Evolutionary conservation across 2,888 invertebrate species (phyloP), one percentile per base, ranked within the genome.

Genomic region (Sinelater perroti): DNA sequence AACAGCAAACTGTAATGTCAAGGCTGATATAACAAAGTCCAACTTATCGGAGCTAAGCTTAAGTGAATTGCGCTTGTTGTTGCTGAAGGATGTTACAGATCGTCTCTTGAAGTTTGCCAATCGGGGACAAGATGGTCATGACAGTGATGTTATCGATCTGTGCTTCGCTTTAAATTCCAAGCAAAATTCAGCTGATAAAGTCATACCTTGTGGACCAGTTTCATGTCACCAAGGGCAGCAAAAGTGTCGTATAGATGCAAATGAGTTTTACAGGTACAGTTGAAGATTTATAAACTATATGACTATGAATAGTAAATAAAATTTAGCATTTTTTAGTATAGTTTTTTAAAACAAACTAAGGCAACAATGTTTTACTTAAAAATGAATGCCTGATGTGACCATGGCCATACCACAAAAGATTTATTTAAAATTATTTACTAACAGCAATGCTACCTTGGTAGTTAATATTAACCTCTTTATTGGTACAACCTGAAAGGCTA

Each of bases 141-240:
- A n/a, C n/a, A n/a, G n/a, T 24, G 69, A 75, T 68, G 77, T 76
- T 65, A 57, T 78, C 11, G 67, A 59, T 13, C 56, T 72, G 51
- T 59, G 74, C 36, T 72, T 79, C 30, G 76, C 77, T 1, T 70
- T 72, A 40, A 85, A 81, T 64, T 83, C 82, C 7, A 64, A 76
- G 49, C 74, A 76, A 13, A 70, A 63, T 45, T 21, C 11, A 11
- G 28, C 67, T 33, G 67, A 66, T 49, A 65, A 63, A 35, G 65
- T 72, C 21, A 67, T 83, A 26, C 63, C 83, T 3, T 87, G 87
- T 75, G 88, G 87, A 1, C 78, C 84, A 18, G 87, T 89, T 1
- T 74, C 85, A 18, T 87, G 85, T 80, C 74, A 78, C 3, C 76
- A 78, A 56, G 82, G 83, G 56, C 72, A 74, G 16, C 8, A 7